A percentile compares a stretch with the other conserved stretches of the same genome.
Conservation (phyloP, 2,113 vertebrate genomes). For the Chionomys nivalis region DNA sequence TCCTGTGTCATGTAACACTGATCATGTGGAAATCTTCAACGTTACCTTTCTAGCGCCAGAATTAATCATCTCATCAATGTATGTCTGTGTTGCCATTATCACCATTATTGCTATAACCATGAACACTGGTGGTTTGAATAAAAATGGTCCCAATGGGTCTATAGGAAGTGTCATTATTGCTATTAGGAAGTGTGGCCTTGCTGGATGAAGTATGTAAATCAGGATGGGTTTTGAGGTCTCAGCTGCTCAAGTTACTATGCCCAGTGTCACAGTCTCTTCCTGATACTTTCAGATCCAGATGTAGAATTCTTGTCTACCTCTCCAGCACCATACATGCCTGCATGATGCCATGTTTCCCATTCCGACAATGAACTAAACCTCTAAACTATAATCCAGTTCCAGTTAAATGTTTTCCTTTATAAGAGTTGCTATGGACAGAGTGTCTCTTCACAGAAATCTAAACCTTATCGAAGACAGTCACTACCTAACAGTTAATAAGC, state of each 20-base stretch:
- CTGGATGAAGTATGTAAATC: not conserved
- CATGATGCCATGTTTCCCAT: not conserved
- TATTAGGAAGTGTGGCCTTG: not conserved
- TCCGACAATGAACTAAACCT: not conserved
- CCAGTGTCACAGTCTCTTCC: not conserved
- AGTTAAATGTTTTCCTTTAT: not conserved
- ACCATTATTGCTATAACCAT: accelerated
- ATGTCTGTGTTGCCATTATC: not conserved
- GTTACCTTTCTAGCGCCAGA: not conserved
- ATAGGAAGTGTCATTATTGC: not conserved
- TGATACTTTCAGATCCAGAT: not conserved
- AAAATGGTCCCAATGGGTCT: not conserved
- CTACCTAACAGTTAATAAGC: not conserved
- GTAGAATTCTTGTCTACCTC: not conserved
- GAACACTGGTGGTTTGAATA: not conserved
- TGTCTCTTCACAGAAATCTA: not conserved
- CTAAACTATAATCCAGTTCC: not conserved
- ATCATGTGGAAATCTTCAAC: not conserved
- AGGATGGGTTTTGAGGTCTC: not conserved
- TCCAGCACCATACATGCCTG: not conserved
- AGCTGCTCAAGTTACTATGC: not conserved
- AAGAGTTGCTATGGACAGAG: not conserved
- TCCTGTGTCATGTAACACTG: not conserved
- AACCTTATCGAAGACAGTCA: not conserved
- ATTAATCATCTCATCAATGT: not conserved